Percentiles rank a stretch among this genome's conserved stretches.
phyloP scores from a whole-genome alignment of 2,888 invertebrate genomes.

The Boloria selene region DNA sequence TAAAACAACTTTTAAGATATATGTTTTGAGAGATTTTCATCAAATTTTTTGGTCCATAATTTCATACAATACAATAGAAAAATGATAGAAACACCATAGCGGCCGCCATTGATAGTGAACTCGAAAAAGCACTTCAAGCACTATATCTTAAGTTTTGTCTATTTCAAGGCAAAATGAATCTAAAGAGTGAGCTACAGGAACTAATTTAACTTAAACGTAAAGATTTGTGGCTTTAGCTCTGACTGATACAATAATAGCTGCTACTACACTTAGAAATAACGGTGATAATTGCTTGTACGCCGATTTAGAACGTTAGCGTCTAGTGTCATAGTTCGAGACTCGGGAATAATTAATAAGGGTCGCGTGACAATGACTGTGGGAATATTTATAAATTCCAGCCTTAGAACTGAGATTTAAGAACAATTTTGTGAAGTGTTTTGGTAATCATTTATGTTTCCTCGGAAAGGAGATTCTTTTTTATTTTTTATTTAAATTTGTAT shows the following conservation, averaged over 20 bases:
- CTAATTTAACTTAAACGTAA: not conserved
- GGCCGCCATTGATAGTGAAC: conserved; percentile 29
- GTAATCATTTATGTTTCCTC: not conserved
- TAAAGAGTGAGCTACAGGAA: not conserved
- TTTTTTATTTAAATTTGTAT: not conserved
- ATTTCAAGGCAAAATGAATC: not conserved
- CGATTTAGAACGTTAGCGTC: conserved; percentile 23
- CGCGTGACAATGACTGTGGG: conserved; percentile 34
- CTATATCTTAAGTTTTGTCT: conserved; percentile 16
- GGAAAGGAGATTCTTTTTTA: too few species aligned
- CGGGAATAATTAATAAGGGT: conserved; percentile 37
- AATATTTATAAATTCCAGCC: conserved; percentile 25
- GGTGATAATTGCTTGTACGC: not conserved
- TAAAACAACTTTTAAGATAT: not conserved
- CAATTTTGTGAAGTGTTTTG: not conserved
- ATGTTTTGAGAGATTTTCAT: not conserved
- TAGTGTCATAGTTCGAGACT: conserved; percentile 30
- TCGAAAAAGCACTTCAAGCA: conserved; percentile 30
- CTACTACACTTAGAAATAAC: not conserved
- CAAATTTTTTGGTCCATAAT: not conserved
- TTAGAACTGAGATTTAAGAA: conserved; percentile 11
- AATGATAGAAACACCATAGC: conserved; percentile 29
- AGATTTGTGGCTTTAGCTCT: not conserved
- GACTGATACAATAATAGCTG: not conserved
- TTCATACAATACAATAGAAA: conserved; percentile 19